A percentile compares a stretch with the other conserved stretches of the same genome.
Conservation (phyloP, 2,797 vertebrate species). For the Catharus ustulatus region DNA sequence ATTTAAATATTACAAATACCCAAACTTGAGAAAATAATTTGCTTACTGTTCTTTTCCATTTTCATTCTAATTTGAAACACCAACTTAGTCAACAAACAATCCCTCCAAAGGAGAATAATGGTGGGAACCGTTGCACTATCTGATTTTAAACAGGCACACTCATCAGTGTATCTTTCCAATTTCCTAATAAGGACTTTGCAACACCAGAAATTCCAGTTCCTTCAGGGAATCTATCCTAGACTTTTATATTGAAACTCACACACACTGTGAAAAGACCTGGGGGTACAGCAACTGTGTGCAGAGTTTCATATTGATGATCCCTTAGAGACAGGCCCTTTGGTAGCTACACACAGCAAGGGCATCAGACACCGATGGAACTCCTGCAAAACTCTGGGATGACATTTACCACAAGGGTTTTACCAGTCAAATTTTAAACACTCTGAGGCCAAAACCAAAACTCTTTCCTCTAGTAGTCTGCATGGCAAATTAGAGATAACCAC, state of each 20-base stretch:
- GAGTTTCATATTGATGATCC: neutral
- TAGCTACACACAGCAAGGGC: neutral
- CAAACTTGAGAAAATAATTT: neutral
- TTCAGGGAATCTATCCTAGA: slow-evolving; percentile 45
- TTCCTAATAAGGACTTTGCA: slow-evolving; percentile 69
- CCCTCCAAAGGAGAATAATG: slow-evolving; percentile 35
- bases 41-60: slow-evolving; percentile 32
- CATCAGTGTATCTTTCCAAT: slow-evolving; percentile 49
- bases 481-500: slow-evolving; percentile 11
- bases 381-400: neutral
- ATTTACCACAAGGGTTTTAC: neutral
- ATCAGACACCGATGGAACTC: neutral
- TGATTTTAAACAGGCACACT: slow-evolving; percentile 67
- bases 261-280: slow-evolving; percentile 31
- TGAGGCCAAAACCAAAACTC: neutral
- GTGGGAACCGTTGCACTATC: slow-evolving; percentile 56
- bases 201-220: slow-evolving; percentile 68
- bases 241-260: slow-evolving; percentile 13
- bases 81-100: slow-evolving; percentile 25
- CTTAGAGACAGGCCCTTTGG: neutral
- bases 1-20: neutral
- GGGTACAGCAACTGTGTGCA: neutral
- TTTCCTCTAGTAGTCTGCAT: neutral
- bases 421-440: slow-evolving; percentile 13
- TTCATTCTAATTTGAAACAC: slow-evolving; percentile 48